phyloP scores from a whole-genome alignment of 2,888 invertebrate species.

The Escarpia spicata region DNA sequence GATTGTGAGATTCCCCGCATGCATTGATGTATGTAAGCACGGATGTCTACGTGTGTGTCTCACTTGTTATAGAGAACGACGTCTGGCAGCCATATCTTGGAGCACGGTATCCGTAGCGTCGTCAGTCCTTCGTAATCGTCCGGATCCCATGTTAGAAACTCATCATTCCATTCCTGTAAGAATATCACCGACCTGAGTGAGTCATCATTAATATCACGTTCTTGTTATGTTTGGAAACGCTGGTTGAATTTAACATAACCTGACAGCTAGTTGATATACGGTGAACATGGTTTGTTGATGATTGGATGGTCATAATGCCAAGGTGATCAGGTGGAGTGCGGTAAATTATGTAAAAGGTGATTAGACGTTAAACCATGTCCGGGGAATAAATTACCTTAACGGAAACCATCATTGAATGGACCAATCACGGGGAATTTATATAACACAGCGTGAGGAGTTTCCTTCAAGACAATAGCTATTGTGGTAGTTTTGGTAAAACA shows the following conservation, averaged over 20 bases:
- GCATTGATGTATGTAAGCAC: no score
- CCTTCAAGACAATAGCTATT: no score
- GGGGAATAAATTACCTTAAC: no score
- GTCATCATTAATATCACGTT: background rate
- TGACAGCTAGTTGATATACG: background rate
- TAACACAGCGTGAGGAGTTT: no score
- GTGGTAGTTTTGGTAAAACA: no score
- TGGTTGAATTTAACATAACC: background rate
- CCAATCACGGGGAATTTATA: no score
- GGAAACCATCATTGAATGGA: no score
- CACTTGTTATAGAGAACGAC: slow-evolving; percentile 23
- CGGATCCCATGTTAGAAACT: slow-evolving; percentile 19
- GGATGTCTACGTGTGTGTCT: background rate
- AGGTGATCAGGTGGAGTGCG: no score
- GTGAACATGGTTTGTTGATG: background rate
- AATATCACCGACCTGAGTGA: background rate
- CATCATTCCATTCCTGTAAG: slow-evolving; percentile 23
- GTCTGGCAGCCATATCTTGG: slow-evolving; percentile 22
- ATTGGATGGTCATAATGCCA: no score
- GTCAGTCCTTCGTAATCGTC: background rate
- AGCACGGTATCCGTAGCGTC: slow-evolving; percentile 19
- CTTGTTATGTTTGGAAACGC: background rate
- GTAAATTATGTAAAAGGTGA: no score
- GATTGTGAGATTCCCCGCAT: no score
- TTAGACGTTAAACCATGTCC: no score